Conservation (phyloP, 2,888 invertebrate species). For the Drosophila basisetae region DNA sequence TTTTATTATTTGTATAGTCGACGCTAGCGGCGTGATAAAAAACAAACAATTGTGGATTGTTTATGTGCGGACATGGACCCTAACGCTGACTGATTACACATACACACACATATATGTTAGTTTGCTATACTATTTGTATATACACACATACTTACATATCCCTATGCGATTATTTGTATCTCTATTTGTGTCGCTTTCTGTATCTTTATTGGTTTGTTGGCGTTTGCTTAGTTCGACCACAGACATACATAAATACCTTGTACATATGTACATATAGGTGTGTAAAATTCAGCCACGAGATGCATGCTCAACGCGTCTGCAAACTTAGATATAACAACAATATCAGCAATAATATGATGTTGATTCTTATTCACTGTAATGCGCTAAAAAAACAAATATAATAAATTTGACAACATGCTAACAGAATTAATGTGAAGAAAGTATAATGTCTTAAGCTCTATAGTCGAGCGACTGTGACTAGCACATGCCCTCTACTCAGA, state of each 20-base stretch:
- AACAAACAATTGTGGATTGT: conserved; percentile 56
- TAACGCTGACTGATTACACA: conserved; percentile 13
- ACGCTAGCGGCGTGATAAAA: conserved; percentile 47
- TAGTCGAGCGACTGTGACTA: neutral
- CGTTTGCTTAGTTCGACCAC: conserved; percentile 23
- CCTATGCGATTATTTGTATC: conserved; percentile 14
- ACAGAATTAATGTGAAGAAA: neutral
- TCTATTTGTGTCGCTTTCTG: conserved; percentile 24
- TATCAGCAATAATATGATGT: neutral
- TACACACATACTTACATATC: neutral
- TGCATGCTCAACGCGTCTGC: conserved; percentile 1
- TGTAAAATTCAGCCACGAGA: conserved; percentile 12
- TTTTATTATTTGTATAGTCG: conserved; percentile 13
- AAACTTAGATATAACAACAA: neutral
- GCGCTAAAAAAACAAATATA: neutral
- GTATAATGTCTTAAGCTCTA: neutral
- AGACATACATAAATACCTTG: neutral
- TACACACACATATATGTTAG: neutral
- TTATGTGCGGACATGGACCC: conserved; percentile 45
- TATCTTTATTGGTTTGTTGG: conserved; percentile 36
- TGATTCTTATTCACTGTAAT: neutral
- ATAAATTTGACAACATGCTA: neutral
- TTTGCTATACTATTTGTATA: neutral
- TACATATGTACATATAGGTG: conserved; percentile 8
- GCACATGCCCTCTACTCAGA: neutral